Evolutionary conservation across 2,113 vertebrate species (phyloP), one percentile per base, ranked within the genome.

Genomic region (Pipra filicauda): DNA sequence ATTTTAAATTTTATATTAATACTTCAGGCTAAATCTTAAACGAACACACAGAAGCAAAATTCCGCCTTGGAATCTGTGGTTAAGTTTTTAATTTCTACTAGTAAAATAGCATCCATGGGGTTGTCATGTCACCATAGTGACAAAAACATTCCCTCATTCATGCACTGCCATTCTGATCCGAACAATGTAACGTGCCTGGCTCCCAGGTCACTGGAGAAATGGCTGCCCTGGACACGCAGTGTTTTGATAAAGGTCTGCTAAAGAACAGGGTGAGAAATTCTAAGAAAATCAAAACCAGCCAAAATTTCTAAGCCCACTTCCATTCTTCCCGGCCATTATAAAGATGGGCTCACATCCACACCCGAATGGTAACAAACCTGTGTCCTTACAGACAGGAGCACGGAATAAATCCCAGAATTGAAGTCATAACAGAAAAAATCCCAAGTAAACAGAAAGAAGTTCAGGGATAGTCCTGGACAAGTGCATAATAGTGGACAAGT

Each of bases 1-100:
- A 95, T 98, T 98, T 97, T 97, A 97, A 96, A 98, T 98, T 97
- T 98, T 95, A 76, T 94, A 94, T 98, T 98, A 98, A 97, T 97
- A 98, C 82, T 96, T 97, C 20, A n/a, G 97, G 94, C 85, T 96
- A 97, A 97, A 95, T 96, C 97, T 97, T 97, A 97, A 97, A 97
- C 97, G 97, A 98, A 96, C 88, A 89, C 22, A 77, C 44, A 82
- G 96, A 91, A 97, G 94, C 92, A 95, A 96, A 98, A 98, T 91
- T 97, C 95, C 28, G 5, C 89, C 96, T 96, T 6, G 3, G 88
- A 97, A 97, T 91, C 93, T 96, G 61, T 27, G 67, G 97, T 95
- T 96, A 97, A 97, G 91, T 97, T 97, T 97, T 98, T 96, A 95
- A 92, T 93, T 82, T 91, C 95, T 96, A 93, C 93, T 71, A 96